Evolutionary conservation across 2,113 vertebrate species (phyloP), one percentile per base, ranked within the genome.

Genomic region (Nothobranchius furzeri): DNA sequence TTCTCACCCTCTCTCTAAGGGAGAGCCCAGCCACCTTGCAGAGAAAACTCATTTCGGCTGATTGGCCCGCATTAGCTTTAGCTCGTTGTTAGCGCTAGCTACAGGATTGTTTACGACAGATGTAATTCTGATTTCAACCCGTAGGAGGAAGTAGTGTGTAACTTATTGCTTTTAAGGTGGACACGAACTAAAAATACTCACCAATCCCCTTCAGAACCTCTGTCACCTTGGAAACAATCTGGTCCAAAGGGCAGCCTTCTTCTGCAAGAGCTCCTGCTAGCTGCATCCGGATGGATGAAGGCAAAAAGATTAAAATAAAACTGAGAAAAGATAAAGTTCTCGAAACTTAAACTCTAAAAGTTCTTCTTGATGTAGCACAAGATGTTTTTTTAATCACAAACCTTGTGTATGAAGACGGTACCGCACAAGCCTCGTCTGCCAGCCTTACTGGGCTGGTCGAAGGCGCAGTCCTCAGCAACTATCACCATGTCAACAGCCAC

Each of bases 381-480:
- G 37, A 40, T 30, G 37, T 40, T 40, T 40, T 1, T 6, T 40
- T 40, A 40, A 30, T 30, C 30, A 30, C 30, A 30, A 30, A 96
- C 95, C 95, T 99, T 99, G 88, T 99, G 96, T 17, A 99, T 70
- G 11, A 99, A 93, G 61, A 99, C 14, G 0, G 95, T 97, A 64
- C 98, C 96, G 0, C 98, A 98, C 12, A 99, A 74, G 51, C 97
- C 96, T 0, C 98, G 89, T 48, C 95, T 89, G 47, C 97, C 97
- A 0, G 96, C 92, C 78, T 98, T 99, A 66, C 94, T 93, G 0
- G 87, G 93, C 0, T 49, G 37, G 0, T 91, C 6, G 1, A 98
- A 98, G 68, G 97, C 96, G 0, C 95, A 94, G 88, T 99, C 98
- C 0, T 99, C 98, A 0, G 93, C 96, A 0, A 99, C 87, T 53